These are phyloP conservation scores for Bufotes viridis DNA, from an alignment of 2,797 vertebrate species.

Conservation along the genomic window DNA sequence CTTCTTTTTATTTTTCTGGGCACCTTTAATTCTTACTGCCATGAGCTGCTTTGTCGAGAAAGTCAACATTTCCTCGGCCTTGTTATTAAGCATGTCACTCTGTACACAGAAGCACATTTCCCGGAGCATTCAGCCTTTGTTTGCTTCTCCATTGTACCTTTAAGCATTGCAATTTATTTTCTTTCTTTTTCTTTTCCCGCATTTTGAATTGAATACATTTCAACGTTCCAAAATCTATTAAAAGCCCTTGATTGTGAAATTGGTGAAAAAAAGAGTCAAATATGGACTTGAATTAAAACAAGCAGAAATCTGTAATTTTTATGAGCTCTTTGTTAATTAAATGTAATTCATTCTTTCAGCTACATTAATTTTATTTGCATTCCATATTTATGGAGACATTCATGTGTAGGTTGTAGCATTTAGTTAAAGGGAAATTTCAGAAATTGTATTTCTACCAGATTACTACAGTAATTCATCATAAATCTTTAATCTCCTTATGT, in stretches of 20 bases:
- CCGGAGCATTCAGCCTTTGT: constrained; percentile 21
- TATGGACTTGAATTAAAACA: constrained; percentile 31
- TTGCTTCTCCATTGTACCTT: constrained; percentile 38
- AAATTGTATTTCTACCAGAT: not conserved
- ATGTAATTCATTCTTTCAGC: constrained; percentile 22
- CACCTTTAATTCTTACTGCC: constrained; percentile 38
- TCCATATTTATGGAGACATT: not conserved
- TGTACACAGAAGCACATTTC: constrained; percentile 42
- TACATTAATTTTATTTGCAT: constrained; percentile 19
- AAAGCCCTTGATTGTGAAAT: constrained; percentile 12
- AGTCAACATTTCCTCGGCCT: constrained; percentile 14
- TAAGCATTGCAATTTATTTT: constrained; percentile 36
- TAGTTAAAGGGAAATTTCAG: not conserved
- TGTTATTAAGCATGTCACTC: constrained; percentile 38
- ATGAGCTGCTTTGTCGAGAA: not conserved
- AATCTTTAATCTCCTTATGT: too few species aligned
- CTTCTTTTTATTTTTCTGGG: constrained; percentile 21
- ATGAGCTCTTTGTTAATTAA: constrained; percentile 4
- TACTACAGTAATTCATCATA: not conserved
- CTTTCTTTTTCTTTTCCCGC: not conserved
- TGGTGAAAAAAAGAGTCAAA: constrained; percentile 7
- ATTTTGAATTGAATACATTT: constrained; percentile 32
- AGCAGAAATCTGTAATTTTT: constrained; percentile 9
- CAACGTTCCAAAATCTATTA: constrained; percentile 40
- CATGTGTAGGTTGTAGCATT: not conserved